A percentile compares a stretch with the other conserved stretches of the same genome.
These are phyloP conservation scores for Theodoxus fluviatilis DNA, from an alignment of 2,888 invertebrate genomes.

Conservation along the genomic window DNA sequence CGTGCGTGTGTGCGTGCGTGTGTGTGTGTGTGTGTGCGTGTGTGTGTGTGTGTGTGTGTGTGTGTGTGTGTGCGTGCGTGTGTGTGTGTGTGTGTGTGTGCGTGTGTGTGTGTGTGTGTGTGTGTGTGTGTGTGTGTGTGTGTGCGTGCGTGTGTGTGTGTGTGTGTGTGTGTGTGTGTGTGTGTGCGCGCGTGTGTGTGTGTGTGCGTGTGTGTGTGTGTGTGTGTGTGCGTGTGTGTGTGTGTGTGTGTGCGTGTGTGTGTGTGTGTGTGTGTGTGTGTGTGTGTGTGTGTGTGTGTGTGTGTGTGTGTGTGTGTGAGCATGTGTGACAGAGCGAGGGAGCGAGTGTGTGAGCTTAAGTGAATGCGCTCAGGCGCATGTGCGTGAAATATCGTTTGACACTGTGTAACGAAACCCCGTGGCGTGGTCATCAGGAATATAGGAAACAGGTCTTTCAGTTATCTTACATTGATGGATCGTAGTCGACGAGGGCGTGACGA, in stretches of 20 bases:
- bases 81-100: not conserved
- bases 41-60: conserved; percentile 3
- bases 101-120: conserved; percentile 1
- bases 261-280: conserved; percentile 6
- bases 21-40: not conserved
- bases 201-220: conserved; percentile 3
- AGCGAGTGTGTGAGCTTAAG: too few species aligned
- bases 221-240: not conserved
- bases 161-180: not conserved
- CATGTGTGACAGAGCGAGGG: too few species aligned
- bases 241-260: not conserved
- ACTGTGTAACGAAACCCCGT: too few species aligned
- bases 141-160: not conserved
- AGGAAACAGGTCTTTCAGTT: too few species aligned
- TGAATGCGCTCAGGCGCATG: too few species aligned
- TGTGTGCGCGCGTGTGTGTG: conserved; percentile 3
- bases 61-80: conserved; percentile 3
- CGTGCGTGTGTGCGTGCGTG: conserved; percentile 13
- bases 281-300: too few species aligned
- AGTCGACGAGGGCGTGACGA: too few species aligned
- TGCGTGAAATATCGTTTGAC: too few species aligned
- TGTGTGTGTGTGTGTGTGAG: too few species aligned
- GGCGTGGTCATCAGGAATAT: too few species aligned
- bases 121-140: conserved; percentile 3
- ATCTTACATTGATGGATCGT: too few species aligned